phyloP scores from a whole-genome alignment of 2,888 invertebrate genomes.

The Megalurothrips usitatus region DNA sequence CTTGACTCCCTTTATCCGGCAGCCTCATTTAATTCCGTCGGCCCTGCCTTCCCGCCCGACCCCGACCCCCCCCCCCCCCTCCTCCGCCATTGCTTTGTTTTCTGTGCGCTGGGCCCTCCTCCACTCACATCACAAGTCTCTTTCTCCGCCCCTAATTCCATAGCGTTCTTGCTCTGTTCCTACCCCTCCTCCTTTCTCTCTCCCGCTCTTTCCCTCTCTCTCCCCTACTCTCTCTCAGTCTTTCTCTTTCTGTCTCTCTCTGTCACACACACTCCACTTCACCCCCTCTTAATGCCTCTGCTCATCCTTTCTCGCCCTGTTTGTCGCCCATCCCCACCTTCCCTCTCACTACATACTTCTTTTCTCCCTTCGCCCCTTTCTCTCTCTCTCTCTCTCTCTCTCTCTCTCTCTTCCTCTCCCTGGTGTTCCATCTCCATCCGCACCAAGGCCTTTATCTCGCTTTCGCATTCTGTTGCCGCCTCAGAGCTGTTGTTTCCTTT shows the following conservation, averaged over 20 bases:
- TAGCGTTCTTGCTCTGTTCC: background rate
- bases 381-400: background rate
- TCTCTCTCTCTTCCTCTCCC: background rate
- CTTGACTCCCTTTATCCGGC: slow-evolving; percentile 14
- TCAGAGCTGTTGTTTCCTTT: slow-evolving; percentile 17
- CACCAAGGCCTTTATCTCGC: background rate
- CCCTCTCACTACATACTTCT: background rate
- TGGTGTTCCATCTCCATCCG: background rate
- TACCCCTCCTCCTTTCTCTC: background rate
- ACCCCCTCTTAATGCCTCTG: background rate
- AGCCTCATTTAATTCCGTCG: slow-evolving; percentile 13
- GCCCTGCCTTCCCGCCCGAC: background rate
- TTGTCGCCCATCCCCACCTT: background rate
- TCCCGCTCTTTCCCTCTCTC: too few relatives aligned
- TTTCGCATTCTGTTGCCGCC: slow-evolving; percentile 16
- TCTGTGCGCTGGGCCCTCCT: background rate
- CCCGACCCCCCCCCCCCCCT: background rate
- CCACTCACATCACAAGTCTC: slow-evolving; percentile 17
- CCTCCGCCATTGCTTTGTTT: background rate
- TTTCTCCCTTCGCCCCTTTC: background rate
- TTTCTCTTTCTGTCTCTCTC: background rate
- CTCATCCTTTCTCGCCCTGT: background rate
- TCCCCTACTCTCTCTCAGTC: too few relatives aligned
- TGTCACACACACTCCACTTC: background rate
- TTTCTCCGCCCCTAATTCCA: slow-evolving; percentile 1